phyloP scores from a whole-genome alignment of 1,140 invertebrate species.

The Pseudobourletiella spinata region DNA sequence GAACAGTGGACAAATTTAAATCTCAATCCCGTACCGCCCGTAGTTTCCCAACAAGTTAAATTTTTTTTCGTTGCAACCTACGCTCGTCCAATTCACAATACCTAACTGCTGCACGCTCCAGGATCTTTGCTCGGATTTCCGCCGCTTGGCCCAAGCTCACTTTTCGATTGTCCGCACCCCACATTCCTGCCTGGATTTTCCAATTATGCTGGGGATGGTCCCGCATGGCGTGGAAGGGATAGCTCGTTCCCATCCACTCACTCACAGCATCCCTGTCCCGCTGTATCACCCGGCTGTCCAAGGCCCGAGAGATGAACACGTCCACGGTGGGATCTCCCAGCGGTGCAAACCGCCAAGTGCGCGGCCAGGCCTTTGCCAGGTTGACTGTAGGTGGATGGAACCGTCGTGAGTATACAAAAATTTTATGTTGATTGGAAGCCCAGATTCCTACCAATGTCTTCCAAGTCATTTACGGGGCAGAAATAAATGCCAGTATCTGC shows the following conservation, averaged over 20 bases:
- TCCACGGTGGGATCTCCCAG: slow-evolving; percentile 29
- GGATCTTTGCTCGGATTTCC: background rate
- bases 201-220: slow-evolving; percentile 31
- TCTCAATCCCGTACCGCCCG: background rate
- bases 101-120: no score
- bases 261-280: slow-evolving; percentile 35
- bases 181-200: slow-evolving; percentile 11
- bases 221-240: slow-evolving; percentile 37
- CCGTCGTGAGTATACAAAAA: no score
- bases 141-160: background rate
- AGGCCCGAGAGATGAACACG: slow-evolving; percentile 26
- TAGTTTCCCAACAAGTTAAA: background rate
- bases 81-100: background rate
- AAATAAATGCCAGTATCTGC: no score
- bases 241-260: slow-evolving; percentile 33
- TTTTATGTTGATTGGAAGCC: no score
- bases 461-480: no score
- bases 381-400: no score
- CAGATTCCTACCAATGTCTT: no score
- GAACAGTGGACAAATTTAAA: background rate
- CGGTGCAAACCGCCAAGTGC: slow-evolving; percentile 31
- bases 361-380: no score
- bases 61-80: background rate
- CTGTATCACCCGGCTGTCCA: slow-evolving; percentile 25
- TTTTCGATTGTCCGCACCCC: slow-evolving; percentile 20